Percentiles rank a stretch among this genome's conserved stretches.
Evolutionary conservation across 1,140 invertebrate genomes (phyloP).

Genomic region (Ruditapes philippinarum): DNA sequence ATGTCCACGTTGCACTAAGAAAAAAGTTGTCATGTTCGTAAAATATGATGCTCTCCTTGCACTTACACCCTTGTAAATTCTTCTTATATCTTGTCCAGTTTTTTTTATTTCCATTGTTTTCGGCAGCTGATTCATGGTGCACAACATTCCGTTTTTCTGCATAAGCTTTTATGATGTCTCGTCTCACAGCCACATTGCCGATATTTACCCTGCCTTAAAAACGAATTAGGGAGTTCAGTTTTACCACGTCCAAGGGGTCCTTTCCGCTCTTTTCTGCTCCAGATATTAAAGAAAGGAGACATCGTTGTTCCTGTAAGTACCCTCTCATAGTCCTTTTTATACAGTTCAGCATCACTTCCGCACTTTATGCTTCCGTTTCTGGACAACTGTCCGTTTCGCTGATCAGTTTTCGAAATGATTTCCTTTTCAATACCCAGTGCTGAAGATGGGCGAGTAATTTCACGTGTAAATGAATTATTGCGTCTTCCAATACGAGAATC

Average conservation of each 20-base stretch:
- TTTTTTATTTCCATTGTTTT: too few species aligned
- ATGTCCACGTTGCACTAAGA: too few species aligned
- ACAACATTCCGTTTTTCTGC: background rate
- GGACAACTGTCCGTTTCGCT: background rate
- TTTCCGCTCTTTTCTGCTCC: slow-evolving; percentile 17
- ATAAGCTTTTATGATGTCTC: background rate
- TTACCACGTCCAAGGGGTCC: slow-evolving; percentile 25
- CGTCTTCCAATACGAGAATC: background rate
- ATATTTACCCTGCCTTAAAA: slow-evolving; percentile 35
- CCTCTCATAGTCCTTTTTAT: background rate
- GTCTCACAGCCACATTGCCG: slow-evolving; percentile 50
- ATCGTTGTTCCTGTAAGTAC: background rate
- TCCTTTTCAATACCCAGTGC: background rate
- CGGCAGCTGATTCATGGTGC: too few species aligned
- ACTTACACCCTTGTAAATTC: too few species aligned
- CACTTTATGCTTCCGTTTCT: background rate
- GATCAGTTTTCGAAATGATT: background rate
- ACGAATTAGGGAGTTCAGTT: slow-evolving; percentile 13
- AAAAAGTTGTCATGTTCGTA: too few species aligned
- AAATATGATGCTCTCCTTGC: too few species aligned
- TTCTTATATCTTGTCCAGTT: too few species aligned
- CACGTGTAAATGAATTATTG: too few species aligned
- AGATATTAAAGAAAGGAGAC: slow-evolving; percentile 39
- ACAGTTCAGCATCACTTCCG: background rate
- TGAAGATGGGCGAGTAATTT: background rate